Base-by-base conservation (phyloP, 2,888 invertebrate species). In the Linyphia triangularis region DNA sequence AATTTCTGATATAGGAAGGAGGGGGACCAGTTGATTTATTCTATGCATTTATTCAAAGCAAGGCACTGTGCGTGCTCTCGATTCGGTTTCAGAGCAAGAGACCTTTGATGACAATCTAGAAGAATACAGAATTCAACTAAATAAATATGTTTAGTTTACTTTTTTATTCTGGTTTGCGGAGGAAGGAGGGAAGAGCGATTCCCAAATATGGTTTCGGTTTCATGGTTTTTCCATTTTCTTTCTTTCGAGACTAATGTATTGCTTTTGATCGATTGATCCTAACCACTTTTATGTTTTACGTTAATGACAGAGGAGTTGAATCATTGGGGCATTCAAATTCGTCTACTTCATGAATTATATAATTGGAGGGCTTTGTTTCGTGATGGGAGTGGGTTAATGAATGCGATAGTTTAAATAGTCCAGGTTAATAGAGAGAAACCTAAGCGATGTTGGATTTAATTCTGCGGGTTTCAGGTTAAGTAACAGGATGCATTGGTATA, bases 1-100 rank as follows among this genome's bases (percentile, higher is more conserved):
- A 51, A 75, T 75, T 75, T 75, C 59, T 75, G 75, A 75, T 75
- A 72, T 43, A 43, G 24, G 43, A 16, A 26, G 16, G 51, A 51
- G 16, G 2, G 51, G 51, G 51, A 67, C 63, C 28, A 67, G 67
- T 51, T 79, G 65, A 67, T 79, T 79, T 57, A 67, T 67, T 79
- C 67, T 79, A 51, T 79, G 67, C 33, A 67, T 79, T 79, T 79
- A 79, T 79, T 79, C 67, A 79, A 79, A 13, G 16, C 51, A 51
- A 51, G n/a, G 51, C 40, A 13, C 33, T 28, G 30, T 7, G 30
- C 51, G 51, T n/a, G 59, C 7, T 33, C 57, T 26, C 33, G 57
- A 19, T 75, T 30, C 24, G 10, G 30, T 33, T 19, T 19, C 30
- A n/a, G 16, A 75, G 22, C 43, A 4, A 7, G 51, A 26, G 72